A percentile compares a stretch with the other conserved stretches of the same genome.
phyloP scores from a whole-genome alignment of 2,113 vertebrate genomes.

The Cavia porcellus region DNA sequence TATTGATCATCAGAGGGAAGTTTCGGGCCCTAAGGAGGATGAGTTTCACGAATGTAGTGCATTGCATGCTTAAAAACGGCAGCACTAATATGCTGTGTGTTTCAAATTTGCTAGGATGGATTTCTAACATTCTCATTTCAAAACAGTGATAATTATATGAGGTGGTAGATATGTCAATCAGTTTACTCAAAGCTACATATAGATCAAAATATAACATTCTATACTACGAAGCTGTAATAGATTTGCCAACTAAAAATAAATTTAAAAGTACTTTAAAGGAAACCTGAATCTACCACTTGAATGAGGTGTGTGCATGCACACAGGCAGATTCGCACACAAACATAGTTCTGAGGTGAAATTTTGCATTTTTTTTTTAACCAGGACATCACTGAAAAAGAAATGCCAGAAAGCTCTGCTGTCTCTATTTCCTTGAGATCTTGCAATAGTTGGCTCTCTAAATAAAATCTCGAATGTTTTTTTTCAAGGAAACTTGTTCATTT shows the following conservation, averaged over 20 bases:
- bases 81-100: neutral
- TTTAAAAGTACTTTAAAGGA: neutral
- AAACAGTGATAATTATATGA: neutral
- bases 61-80: neutral
- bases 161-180: neutral
- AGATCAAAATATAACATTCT: neutral
- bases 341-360: neutral
- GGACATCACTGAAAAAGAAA: neutral
- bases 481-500: neutral
- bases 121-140: neutral
- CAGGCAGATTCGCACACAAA: neutral
- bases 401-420: neutral
- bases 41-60: neutral
- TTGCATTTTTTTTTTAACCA: neutral
- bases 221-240: neutral
- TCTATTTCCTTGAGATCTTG: neutral
- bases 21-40: neutral
- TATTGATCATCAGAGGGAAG: no score
- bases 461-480: neutral
- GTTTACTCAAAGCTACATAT: neutral
- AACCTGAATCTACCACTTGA: neutral
- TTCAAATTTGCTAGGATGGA: neutral
- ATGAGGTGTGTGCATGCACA: neutral
- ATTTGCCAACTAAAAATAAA: neutral
- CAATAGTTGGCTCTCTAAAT: neutral